Evolutionary conservation across 2,888 invertebrate species (phyloP).

Genomic region (Julus scanicus): DNA sequence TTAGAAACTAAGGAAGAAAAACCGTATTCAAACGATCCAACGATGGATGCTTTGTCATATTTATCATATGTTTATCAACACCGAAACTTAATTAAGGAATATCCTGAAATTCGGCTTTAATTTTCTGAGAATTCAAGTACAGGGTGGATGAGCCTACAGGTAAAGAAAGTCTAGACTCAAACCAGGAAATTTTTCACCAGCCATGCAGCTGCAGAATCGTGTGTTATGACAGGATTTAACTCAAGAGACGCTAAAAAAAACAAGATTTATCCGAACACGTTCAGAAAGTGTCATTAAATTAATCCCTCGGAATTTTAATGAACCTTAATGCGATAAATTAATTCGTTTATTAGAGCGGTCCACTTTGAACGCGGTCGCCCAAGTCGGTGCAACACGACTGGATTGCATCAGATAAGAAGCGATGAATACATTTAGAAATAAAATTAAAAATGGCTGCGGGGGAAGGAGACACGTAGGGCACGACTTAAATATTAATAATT

Average conservation of each 20-base stretch:
- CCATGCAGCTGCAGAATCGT: neutral
- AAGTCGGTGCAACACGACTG: neutral
- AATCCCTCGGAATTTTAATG: conserved; percentile 1
- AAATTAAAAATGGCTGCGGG: conserved; percentile 33
- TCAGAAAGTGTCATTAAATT: neutral
- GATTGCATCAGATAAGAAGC: conserved; percentile 3
- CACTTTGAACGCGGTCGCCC: neutral
- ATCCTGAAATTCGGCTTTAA: neutral
- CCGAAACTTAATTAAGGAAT: neutral
- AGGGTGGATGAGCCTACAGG: neutral
- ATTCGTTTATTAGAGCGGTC: conserved; percentile 25
- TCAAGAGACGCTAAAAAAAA: neutral
- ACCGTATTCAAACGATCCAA: too few species aligned
- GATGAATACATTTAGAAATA: neutral
- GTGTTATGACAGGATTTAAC: neutral
- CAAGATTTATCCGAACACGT: neutral
- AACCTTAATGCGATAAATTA: conserved; percentile 33
- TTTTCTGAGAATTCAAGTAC: neutral
- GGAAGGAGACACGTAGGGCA: neutral
- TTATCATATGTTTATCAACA: too few species aligned
- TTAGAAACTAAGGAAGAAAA: too few species aligned
- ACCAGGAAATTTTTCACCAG: neutral
- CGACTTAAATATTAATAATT: neutral
- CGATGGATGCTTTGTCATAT: neutral
- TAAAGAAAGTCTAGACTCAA: neutral